These are phyloP conservation scores for Scaptomyza flava DNA, from an alignment of 2,888 invertebrate genomes.

Conservation along the genomic window DNA sequence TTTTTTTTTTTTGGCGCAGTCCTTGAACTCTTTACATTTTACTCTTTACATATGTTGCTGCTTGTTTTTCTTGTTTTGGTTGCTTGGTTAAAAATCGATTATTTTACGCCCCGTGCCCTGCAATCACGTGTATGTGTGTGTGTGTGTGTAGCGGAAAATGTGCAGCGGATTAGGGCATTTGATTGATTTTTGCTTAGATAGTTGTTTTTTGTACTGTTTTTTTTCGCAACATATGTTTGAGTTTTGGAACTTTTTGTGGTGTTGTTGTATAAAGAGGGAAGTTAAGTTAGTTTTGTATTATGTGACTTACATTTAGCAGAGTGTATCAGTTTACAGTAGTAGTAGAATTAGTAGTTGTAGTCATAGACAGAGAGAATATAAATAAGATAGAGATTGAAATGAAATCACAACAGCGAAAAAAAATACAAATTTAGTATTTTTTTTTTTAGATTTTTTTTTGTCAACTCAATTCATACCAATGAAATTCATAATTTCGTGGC, in stretches of 20 bases:
- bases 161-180: neutral
- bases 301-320: slow-evolving; percentile 65
- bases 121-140: slow-evolving; percentile 14
- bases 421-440: too few relatives aligned
- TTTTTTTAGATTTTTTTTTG: neutral
- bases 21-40: slow-evolving; percentile 75
- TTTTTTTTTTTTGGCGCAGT: slow-evolving; percentile 42
- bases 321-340: slow-evolving; percentile 47
- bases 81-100: slow-evolving; percentile 63
- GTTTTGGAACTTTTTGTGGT: slow-evolving; percentile 8
- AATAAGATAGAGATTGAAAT: slow-evolving; percentile 33
- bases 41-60: slow-evolving; percentile 8
- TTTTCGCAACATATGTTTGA: slow-evolving; percentile 56
- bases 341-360: slow-evolving; percentile 40
- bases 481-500: slow-evolving; percentile 85
- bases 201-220: neutral
- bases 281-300: slow-evolving; percentile 13
- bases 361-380: slow-evolving; percentile 32
- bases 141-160: neutral
- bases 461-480: slow-evolving; percentile 82
- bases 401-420: slow-evolving; percentile 34
- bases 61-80: slow-evolving; percentile 11
- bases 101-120: slow-evolving; percentile 26
- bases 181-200: slow-evolving; percentile 62
- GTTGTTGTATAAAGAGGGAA: slow-evolving; percentile 11